Evolutionary conservation across 2,797 vertebrate genomes (phyloP), one percentile per base, ranked within the genome.

Genomic region (Phataginus tetradactyla): DNA sequence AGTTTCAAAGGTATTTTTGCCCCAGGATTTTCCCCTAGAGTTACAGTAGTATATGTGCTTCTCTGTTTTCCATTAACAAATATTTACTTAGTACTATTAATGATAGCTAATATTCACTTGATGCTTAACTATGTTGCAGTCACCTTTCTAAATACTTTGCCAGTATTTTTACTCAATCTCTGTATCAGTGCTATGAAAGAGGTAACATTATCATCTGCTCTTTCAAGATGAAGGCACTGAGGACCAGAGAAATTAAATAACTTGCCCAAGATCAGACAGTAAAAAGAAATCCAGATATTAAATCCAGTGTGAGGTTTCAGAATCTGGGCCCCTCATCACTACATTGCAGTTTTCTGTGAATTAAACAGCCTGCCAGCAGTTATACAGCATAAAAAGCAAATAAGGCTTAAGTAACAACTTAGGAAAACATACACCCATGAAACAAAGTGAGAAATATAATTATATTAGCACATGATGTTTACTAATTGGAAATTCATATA

Each of bases 261-360:
- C 45, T 78, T 63, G 51, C 74, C 29, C 8, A n/a, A 69, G 42
- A 89, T 81, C 64, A 74, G 63, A n/a, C 4, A 74, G 86, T 86
- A 72, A 90, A 34, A 21, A 87, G 42, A 45, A 45, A 45, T 51
- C 59, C 90, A 92, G 72, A 80, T 90, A 90, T 45, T 11, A 96
- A 94, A 96, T 96, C 63, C 77, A 78, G 51, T n/a, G 39, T n/a
- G 21, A 71, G 57, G 45, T 86, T 95, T 86, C 78, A 88, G 68
- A 95, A 92, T 68, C 69, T 64, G 68, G 49, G 10, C 27, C 81
- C 37, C 32, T 81, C 75, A 87, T 96, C 91, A 72, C 45, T n/a
- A 27, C 17, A 29, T 3, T 85, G 53, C 77, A 85, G 53, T 42
- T 90, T 69, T 61, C 66, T 32, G 4, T 18, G 45, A 69, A 83